Base-by-base conservation (phyloP, 1,140 invertebrate genomes). In the Phthorimaea operculella region DNA sequence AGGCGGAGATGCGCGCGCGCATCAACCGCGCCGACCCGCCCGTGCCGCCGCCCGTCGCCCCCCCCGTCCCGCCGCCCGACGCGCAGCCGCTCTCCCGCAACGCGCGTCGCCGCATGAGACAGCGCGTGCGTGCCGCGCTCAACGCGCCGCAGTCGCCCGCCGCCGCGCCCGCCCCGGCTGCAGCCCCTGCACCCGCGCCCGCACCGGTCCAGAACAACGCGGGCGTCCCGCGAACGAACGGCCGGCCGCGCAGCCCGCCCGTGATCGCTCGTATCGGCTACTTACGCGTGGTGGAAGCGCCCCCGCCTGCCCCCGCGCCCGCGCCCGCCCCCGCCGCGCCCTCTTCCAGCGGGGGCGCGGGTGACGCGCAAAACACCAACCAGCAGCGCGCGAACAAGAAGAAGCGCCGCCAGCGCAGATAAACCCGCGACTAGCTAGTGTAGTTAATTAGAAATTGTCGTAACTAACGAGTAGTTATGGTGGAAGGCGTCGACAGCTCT, bases 401-500 rank as follows among this genome's bases (percentile, higher is more conserved):
- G 62, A 78, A 72, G 54, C 77, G 74, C 55, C 77, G 74, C 47
- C 72, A 79, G 11, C 74, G 74, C 49, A 70, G 68, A 70, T 76
- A 73, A 72, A 66, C 52, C 59, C 58, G n/a, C n/a, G 51, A 63
- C 61, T 65, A 66, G 55, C 51, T 56, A 62, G 39, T 52, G 52
- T 59, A 59, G 54, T 53, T 60, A 57, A 45, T 54, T 60, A 57
- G 47, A 33, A 33, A 56, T 51, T 51, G 14, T 44, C 18, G 54
- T 28, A 28, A 57, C 55, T 57, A 58, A 60, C 50, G 63, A 47
- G 42, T 64, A 64, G 59, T 60, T 62, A 48, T 57, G 33, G 48
- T 52, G 42, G 57, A 58, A 59, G 58, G 59, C 62, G 58, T 62
- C 71, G 67, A 68, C 62, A 64, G 52, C 67, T 67, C 66, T 63